phyloP scores from a whole-genome alignment of 2,888 invertebrate genomes.

The Cerceris ruficornis region DNA sequence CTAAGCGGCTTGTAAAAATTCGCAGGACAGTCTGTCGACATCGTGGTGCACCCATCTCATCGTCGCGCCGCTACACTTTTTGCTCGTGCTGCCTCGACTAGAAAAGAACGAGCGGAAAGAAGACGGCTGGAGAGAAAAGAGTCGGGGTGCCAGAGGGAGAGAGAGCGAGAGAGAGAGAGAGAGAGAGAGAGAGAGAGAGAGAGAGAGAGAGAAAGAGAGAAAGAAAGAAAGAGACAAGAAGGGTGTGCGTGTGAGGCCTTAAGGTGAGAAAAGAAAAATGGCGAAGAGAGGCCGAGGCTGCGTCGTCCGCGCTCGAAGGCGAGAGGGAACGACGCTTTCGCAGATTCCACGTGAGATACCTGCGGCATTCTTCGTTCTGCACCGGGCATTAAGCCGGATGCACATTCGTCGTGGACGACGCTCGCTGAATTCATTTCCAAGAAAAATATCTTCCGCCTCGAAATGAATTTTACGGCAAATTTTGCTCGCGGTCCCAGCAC shows the following conservation, averaged over 20 bases:
- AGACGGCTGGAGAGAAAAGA: background rate
- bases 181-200: background rate
- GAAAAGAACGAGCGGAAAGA: conserved; percentile 15
- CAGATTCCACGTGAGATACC: conserved; percentile 71
- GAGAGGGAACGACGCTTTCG: conserved; percentile 65
- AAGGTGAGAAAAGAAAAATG: conserved; percentile 66
- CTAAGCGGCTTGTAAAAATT: conserved; percentile 60
- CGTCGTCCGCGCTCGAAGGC: conserved; percentile 51
- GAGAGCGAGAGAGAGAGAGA: conserved; percentile 11
- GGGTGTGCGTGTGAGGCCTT: conserved; percentile 49
- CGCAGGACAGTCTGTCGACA: conserved; percentile 58
- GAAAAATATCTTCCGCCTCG: conserved; percentile 69
- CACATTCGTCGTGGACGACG: conserved; percentile 70
- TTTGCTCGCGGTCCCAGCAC: conserved; percentile 45
- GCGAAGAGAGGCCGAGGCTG: conserved; percentile 46
- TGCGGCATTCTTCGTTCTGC: conserved; percentile 70
- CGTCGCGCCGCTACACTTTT: conserved; percentile 57
- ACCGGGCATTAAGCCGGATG: conserved; percentile 69
- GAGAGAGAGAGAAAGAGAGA: conserved; percentile 7
- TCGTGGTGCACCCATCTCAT: conserved; percentile 49
- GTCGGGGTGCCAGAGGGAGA: background rate
- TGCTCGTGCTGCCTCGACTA: conserved; percentile 41
- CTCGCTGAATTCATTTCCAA: conserved; percentile 64
- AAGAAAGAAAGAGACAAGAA: conserved; percentile 12
- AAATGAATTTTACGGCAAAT: conserved; percentile 68